A percentile compares a stretch with the other conserved stretches of the same genome.
These are phyloP conservation scores for Meteorus sp. DNA, from an alignment of 1,140 invertebrate genomes.

Conservation along the genomic window DNA sequence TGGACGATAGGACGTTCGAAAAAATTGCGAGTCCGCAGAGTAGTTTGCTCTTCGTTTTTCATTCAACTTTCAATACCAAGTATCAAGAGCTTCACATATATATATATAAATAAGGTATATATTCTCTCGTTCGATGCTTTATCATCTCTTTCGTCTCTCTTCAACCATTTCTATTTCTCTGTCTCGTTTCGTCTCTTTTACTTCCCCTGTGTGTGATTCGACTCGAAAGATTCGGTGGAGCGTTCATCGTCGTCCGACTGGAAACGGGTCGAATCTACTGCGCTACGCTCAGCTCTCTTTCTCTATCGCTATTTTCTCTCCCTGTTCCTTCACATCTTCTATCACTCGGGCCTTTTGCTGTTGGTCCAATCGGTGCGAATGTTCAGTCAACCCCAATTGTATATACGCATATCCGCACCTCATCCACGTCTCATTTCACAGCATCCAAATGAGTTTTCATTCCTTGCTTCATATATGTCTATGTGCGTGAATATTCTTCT, in stretches of 20 bases:
- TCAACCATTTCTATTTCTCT: background rate
- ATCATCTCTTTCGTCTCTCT: too few species aligned
- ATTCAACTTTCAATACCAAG: slow-evolving; percentile 16
- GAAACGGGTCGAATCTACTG: slow-evolving; percentile 22
- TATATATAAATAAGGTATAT: too few species aligned
- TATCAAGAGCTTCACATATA: too few species aligned
- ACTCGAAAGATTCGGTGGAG: slow-evolving; percentile 22
- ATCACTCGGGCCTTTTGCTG: background rate
- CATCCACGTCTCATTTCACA: slow-evolving; percentile 30
- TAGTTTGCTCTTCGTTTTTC: slow-evolving; percentile 4
- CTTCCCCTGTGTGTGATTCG: slow-evolving; percentile 7
- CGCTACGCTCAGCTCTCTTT: background rate
- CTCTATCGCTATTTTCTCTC: background rate
- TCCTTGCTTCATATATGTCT: too few species aligned
- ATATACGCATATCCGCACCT: background rate
- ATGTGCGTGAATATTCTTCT: slow-evolving; percentile 21
- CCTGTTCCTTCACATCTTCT: slow-evolving; percentile 1
- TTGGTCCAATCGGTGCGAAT: background rate
- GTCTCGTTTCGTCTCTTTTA: background rate
- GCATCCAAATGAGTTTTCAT: slow-evolving; percentile 29
- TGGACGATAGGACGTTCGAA: slow-evolving; percentile 12
- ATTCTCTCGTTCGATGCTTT: too few species aligned
- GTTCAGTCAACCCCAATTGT: slow-evolving; percentile 4
- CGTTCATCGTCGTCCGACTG: slow-evolving; percentile 18
- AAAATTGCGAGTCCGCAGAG: slow-evolving; percentile 1